These are phyloP conservation scores for Neodiprion fabricii DNA, from an alignment of 1,140 invertebrate species.

Conservation along the genomic window DNA sequence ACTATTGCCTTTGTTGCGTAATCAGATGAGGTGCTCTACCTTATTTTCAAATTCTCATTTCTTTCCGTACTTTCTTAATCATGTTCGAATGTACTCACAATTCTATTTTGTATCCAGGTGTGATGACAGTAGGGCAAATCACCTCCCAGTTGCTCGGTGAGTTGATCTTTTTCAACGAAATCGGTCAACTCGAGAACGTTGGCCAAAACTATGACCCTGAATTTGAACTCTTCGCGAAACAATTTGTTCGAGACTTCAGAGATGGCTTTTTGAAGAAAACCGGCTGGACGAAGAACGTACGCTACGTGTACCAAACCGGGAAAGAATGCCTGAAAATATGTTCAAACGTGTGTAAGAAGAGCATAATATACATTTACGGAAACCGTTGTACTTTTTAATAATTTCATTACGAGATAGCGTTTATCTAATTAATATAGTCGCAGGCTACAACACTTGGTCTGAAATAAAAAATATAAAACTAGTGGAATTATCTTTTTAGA, in stretches of 20 bases:
- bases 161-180: constrained; percentile 81
- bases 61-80: constrained; percentile 21
- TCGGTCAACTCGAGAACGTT: constrained; percentile 84
- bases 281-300: constrained; percentile 89
- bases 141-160: constrained; percentile 90
- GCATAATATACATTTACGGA: constrained; percentile 17
- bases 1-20: too few species aligned
- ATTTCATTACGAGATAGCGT: not conserved
- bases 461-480: constrained; percentile 24
- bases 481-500: constrained; percentile 13
- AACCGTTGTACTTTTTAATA: not conserved
- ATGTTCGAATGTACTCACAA: constrained; percentile 72
- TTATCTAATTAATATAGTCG: not conserved
- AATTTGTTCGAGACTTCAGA: constrained; percentile 95
- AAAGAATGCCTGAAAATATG: constrained; percentile 82
- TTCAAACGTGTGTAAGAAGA: constrained; percentile 26
- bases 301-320: constrained; percentile 92
- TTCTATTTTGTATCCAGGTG: constrained; percentile 96
- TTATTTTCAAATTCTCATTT: constrained; percentile 15
- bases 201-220: constrained; percentile 84
- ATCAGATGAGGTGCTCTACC: too few species aligned
- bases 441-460: too few species aligned
- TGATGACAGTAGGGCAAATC: constrained; percentile 88
- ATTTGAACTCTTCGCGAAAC: constrained; percentile 93
- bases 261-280: constrained; percentile 94